Base-by-base conservation (phyloP, 2,113 vertebrate genomes). In the Columbina picui region DNA sequence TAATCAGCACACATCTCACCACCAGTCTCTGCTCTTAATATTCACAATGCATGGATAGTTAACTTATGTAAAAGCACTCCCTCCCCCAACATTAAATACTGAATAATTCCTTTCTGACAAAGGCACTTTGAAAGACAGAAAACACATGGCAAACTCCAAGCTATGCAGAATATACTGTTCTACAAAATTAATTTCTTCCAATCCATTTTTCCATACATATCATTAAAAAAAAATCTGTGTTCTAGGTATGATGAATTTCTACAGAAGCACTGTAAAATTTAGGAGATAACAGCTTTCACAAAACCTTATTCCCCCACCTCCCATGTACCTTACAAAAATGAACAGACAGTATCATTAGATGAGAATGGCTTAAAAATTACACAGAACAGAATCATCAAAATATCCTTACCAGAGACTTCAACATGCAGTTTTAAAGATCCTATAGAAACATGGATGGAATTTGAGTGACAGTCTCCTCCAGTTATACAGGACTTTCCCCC, bases 31-130 rank as follows among this genome's bases (percentile, higher is more conserved):
- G 67, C 67, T 86, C 38, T 70, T 94, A 95, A 80, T 90, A 93
- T 90, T 96, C 92, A 95, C 60, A 77, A 77, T 56, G 49, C 82
- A 91, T 47, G 50, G 60, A 59, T 43, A 81, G 75, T 83, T 83
- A 91, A 91, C 78, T 79, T 84, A 79, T 15, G 70, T 73, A 85
- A 91, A 94, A 89, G 84, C 0, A 2, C 30, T 83, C 38, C 67
- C 53, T 89, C 59, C 47, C 39, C 74, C 87, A 82, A n/a, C 19
- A 84, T 91, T 89, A 89, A 94, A 89, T 52, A 81, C 59, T 59
- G 53, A 90, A 63, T 71, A 95, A 84, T 79, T 85, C 19, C 70
- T n/a, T 84, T 65, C 38, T 1, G 1, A 89, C 67, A 92, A 89
- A 89, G 64, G 64, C 65, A 73, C 30, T 88, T 10, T 70, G 74